phyloP scores from a whole-genome alignment of 2,113 vertebrate species.

The Eublepharis macularius region DNA sequence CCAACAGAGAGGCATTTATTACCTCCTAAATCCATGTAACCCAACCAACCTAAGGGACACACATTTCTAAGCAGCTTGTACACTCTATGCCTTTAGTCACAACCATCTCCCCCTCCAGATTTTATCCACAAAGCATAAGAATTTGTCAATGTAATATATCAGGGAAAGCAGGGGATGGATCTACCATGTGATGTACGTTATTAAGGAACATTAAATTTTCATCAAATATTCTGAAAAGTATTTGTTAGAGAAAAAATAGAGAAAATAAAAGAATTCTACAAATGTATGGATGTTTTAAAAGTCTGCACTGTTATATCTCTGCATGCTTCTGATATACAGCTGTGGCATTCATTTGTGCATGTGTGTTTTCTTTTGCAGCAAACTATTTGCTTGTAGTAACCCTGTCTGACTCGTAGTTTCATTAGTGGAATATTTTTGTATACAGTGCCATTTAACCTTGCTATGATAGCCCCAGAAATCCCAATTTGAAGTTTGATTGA shows the following conservation, averaged over 20 bases:
- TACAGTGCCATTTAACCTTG: slow-evolving; percentile 7
- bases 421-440: neutral
- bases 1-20: no score
- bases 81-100: no score
- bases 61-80: no score
- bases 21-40: no score
- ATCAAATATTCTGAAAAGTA: neutral
- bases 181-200: no score
- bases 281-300: neutral
- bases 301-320: neutral
- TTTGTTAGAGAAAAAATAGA: neutral
- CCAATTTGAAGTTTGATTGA: slow-evolving; percentile 35
- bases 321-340: neutral
- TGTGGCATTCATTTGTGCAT: neutral
- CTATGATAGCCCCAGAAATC: slow-evolving; percentile 22
- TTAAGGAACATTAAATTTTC: slow-evolving; percentile 13
- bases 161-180: no score
- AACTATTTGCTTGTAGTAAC: slow-evolving; percentile 10
- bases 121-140: no score
- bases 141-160: no score
- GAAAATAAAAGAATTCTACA: neutral
- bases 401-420: neutral
- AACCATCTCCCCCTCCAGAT: no score
- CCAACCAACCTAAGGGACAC: no score
- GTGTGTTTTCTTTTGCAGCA: neutral